Base-by-base conservation (phyloP, 1,140 invertebrate genomes). In the Listronotus bonariensis region DNA sequence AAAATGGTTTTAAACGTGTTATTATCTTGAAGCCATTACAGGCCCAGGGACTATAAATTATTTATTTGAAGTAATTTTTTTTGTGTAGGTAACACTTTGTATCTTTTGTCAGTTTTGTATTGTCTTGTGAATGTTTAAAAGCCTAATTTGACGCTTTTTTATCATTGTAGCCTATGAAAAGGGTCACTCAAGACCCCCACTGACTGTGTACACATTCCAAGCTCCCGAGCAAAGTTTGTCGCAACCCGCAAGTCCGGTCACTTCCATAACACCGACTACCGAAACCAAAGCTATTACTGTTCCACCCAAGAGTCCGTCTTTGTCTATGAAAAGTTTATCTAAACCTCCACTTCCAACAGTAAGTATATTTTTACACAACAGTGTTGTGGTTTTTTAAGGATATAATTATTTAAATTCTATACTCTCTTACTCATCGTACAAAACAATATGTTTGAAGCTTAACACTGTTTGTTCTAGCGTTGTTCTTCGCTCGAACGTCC, bases 131-230 rank as follows among this genome's bases (percentile, higher is more conserved):
- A n/a, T n/a, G n/a, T n/a, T n/a, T n/a, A n/a, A n/a, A n/a, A n/a
- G n/a, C n/a, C n/a, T n/a, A n/a, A n/a, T n/a, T n/a, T n/a, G n/a
- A n/a, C n/a, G n/a, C n/a, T n/a, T n/a, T n/a, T n/a, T n/a, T n/a
- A n/a, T n/a, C 52, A 65, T 64, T 68, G 26, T 43, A 89, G 92
- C 90, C 6, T 95, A 95, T 74, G 93, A 95, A 77, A 89, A 92
- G 75, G 89, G 88, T 10, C 90, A 92, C 80, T 87, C 90, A 71
- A 84, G 94, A 69, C 88, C 93, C n/a, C 87, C 92, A 3, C 81
- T 97, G 12, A 93, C 91, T 65, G 89, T 92, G 8, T 93, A 95
- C 74, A 94, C 93, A 71, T 96, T 96, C 82, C 88, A 78, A 78
- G 76, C 76, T 11, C 76, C 77, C 31, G 77, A 79, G 20, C 77